Evolutionary conservation across 2,797 vertebrate genomes (phyloP), one percentile per base, ranked within the genome.

Genomic region (Bradypodion ventrale): DNA sequence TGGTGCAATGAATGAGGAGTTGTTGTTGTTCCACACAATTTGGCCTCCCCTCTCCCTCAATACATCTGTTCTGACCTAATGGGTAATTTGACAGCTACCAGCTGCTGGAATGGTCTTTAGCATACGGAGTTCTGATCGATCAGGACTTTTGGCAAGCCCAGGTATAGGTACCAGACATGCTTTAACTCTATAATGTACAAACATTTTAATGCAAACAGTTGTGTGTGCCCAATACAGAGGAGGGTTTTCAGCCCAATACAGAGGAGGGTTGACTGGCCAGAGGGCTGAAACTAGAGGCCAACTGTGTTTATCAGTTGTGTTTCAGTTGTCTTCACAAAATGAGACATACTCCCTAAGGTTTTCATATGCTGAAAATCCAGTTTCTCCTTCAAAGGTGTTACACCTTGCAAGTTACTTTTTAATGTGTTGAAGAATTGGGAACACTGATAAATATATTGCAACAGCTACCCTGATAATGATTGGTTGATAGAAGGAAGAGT

Each of bases 41-140:
- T 65, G 46, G 78, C 56, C n/a, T 62, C 32, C 60, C 49, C 23
- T 49, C 37, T 52, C 21, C 23, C 23, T 16, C n/a, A 29, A 12
- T 3, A 7, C 29, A 60, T 84, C 74, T 76, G 60, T 74, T 85
- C 78, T 78, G 75, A 82, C 75, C 72, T 80, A 78, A 82, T 79
- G 46, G 56, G 46, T 69, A 70, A 52, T 80, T 88, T 88, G 86
- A 84, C 74, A 82, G 63, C 68, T 75, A 78, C 80, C 75, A 75
- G 75, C 66, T 73, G 73, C 83, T 83, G 88, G 77, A 82, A 88
- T 93, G 83, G 93, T 92, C 92, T 90, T 90, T 86, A 94, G 94
- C 96, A 95, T 94, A 92, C 95, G 94, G 92, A 94, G 92, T 90
- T 91, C 84, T 90, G 92, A 95, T 96, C 94, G 92, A 95, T 95